phyloP scores from a whole-genome alignment of 2,888 invertebrate species.

The Zhuqinia jingwanae region DNA sequence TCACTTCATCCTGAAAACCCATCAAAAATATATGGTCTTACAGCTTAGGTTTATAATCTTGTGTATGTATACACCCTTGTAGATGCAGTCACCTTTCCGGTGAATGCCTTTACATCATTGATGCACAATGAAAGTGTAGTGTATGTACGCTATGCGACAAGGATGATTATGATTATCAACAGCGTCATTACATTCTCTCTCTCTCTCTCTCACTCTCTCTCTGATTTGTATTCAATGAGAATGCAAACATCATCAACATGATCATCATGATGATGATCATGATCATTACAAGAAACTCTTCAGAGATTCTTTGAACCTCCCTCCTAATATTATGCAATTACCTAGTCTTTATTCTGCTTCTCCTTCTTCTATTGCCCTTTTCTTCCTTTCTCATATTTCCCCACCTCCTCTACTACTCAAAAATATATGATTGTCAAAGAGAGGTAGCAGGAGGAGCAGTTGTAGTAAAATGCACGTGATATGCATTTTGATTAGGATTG shows the following conservation, averaged over 20 bases:
- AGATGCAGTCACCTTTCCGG: slow-evolving; percentile 49
- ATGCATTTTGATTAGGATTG: slow-evolving; percentile 6
- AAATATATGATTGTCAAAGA: too few species aligned
- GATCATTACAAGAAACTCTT: too few species aligned
- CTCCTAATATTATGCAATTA: too few species aligned
- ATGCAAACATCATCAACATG: too few species aligned
- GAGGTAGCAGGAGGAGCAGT: not conserved
- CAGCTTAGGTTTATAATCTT: not conserved
- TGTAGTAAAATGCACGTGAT: slow-evolving; percentile 26
- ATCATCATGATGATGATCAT: too few species aligned
- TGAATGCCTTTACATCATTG: not conserved
- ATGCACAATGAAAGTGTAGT: too few species aligned
- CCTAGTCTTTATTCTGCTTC: too few species aligned
- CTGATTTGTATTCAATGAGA: too few species aligned
- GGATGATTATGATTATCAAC: slow-evolving; percentile 17
- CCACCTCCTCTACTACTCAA: not conserved
- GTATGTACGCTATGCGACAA: not conserved
- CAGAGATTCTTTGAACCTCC: too few species aligned
- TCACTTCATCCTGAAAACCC: slow-evolving; percentile 54
- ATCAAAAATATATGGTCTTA: slow-evolving; percentile 50
- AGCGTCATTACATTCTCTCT: not conserved
- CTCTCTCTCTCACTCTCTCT: too few species aligned
- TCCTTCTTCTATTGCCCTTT: not conserved
- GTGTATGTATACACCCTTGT: not conserved
- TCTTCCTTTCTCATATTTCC: not conserved